phyloP scores from a whole-genome alignment of 2,888 invertebrate species.

The Hirtodrosophila alboralis region DNA sequence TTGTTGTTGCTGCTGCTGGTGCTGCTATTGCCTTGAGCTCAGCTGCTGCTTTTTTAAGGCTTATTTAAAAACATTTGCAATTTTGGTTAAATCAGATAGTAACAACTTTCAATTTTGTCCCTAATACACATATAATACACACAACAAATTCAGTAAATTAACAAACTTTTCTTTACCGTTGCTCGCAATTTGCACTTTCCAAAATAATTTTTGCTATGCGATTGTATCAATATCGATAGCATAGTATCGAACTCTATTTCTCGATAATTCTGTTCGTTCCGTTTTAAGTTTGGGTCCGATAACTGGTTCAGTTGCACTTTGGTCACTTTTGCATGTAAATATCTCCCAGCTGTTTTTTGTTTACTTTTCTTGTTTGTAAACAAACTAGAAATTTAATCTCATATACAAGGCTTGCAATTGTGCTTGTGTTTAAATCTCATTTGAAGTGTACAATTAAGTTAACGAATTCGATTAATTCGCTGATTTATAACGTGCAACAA shows the following conservation, averaged over 20 bases:
- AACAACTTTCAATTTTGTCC: background rate
- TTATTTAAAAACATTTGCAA: slow-evolving; percentile 10
- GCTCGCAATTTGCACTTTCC: slow-evolving; percentile 55
- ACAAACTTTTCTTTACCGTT: slow-evolving; percentile 40
- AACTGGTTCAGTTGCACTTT: slow-evolving; percentile 18
- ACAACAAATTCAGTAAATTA: slow-evolving; percentile 5
- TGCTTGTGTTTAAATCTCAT: too few relatives aligned
- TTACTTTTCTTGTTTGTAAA: slow-evolving; percentile 31
- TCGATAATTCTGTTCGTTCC: background rate
- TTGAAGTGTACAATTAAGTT: too few relatives aligned
- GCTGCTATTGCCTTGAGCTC: slow-evolving; percentile 31
- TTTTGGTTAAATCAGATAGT: slow-evolving; percentile 10
- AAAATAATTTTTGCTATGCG: slow-evolving; percentile 39
- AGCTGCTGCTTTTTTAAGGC: slow-evolving; percentile 18
- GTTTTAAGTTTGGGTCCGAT: slow-evolving; percentile 17
- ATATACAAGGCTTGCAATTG: background rate
- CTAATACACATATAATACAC: background rate
- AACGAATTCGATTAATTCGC: too few relatives aligned
- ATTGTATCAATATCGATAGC: slow-evolving; percentile 34
- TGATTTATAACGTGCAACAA: too few relatives aligned
- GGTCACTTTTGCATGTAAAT: slow-evolving; percentile 7
- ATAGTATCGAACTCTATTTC: background rate
- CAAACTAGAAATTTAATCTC: background rate
- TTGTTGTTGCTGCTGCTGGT: slow-evolving; percentile 14
- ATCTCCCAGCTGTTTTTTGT: slow-evolving; percentile 38